Evolutionary conservation across 2,113 vertebrate genomes (phyloP), one percentile per base, ranked within the genome.

Genomic region (Corynorhinus townsendii): DNA sequence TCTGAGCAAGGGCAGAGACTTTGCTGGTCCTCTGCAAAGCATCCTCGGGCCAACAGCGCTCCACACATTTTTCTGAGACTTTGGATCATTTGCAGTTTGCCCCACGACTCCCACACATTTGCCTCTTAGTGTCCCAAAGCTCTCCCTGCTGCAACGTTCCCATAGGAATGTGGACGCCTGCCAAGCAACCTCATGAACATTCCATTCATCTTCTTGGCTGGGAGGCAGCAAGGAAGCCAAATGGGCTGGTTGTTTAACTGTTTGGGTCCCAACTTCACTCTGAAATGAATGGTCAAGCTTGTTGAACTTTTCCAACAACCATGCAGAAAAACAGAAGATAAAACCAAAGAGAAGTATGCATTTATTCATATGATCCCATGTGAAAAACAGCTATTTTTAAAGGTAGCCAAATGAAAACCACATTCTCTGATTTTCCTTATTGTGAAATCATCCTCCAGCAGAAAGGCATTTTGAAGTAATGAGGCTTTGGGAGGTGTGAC

Each of bases 141-240:
- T 97, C 97, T 98, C 96, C 75, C 97, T 97, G 97, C 98, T 97
- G 96, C 97, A 97, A 96, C 96, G 97, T 99, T 98, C 98, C 98
- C 98, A 98, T 98, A 98, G 98, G 98, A 98, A 98, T 98, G 98
- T 98, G 98, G 98, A 98, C 11, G 92, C 54, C 97, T 98, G 98
- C 98, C 98, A 98, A 97, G 82, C 56, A 96, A 98, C 98, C 98
- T 98, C 97, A 98, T 98, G 98, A 98, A 98, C 98, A 98, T 98
- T 98, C 98, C 98, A 98, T 98, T 98, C 98, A 98, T 98, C 98
- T 98, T 97, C 97, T 98, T 98, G 98, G 98, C 98, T 97, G 96
- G 96, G 97, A 97, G 97, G 98, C 98, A 98, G 97, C 96, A 97
- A 97, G 97, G 97, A 98, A 98, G 98, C 98, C 98, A 97, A 98